Conservation (phyloP, 2,888 invertebrate genomes). For the Eudasyphora cyanicolor region DNA sequence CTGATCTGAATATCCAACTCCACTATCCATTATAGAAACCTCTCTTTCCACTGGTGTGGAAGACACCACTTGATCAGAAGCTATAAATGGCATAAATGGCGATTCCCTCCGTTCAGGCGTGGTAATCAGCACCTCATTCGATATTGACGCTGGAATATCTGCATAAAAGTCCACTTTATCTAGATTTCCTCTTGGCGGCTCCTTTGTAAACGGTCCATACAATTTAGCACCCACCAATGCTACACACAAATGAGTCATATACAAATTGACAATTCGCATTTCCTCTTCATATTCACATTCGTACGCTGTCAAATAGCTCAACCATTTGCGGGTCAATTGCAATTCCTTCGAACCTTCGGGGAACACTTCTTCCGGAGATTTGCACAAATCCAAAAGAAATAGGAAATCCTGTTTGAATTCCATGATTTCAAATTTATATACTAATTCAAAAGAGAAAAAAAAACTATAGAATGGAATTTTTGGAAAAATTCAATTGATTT, state of each 20-base stretch:
- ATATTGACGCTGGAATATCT: neutral
- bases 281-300: conserved; percentile 67
- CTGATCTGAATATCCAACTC: neutral
- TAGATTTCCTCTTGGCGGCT: conserved; percentile 67
- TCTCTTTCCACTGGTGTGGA: neutral
- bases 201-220: conserved; percentile 69
- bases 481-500: neutral
- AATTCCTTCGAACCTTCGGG: conserved; percentile 63
- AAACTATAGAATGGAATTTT: neutral
- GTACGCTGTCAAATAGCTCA: conserved; percentile 70
- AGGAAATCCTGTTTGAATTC: conserved; percentile 69
- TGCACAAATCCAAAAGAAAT: conserved; percentile 69
- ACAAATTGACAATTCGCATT: conserved; percentile 71
- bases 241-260: conserved; percentile 72
- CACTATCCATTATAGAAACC: neutral
- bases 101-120: neutral
- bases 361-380: conserved; percentile 68
- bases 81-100: neutral
- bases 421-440: neutral
- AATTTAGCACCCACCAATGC: conserved; percentile 71
- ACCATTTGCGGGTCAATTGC: conserved; percentile 68
- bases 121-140: neutral
- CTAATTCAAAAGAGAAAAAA: neutral
- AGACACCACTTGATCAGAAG: neutral
- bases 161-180: conserved; percentile 67